phyloP scores from a whole-genome alignment of 2,797 vertebrate genomes.

The Bradypodion pumilum region DNA sequence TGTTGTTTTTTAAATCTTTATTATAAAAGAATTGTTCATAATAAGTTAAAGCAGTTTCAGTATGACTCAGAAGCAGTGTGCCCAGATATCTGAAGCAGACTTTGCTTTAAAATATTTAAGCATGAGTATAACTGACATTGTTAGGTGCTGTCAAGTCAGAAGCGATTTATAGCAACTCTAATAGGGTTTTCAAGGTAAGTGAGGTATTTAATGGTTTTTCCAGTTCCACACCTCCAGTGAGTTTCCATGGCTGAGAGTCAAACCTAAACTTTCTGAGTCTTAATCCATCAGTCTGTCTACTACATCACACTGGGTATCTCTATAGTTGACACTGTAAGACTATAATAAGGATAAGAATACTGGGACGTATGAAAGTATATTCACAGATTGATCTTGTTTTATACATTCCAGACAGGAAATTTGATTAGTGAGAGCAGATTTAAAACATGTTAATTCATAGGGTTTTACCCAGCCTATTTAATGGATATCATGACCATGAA shows the following conservation, averaged over 20 bases:
- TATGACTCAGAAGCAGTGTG: not conserved
- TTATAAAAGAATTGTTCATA: conserved; percentile 45
- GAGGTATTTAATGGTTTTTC: too few relatives aligned
- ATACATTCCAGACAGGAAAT: not conserved
- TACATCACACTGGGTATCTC: too few relatives aligned
- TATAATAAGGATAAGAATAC: conserved; percentile 1
- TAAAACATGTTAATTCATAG: not conserved
- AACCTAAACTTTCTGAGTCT: too few relatives aligned
- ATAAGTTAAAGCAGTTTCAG: conserved; percentile 34
- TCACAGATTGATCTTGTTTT: conserved; percentile 35
- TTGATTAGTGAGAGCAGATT: not conserved
- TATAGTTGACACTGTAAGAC: not conserved
- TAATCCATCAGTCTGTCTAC: too few relatives aligned
- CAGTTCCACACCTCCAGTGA: too few relatives aligned
- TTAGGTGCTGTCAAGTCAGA: too few relatives aligned
- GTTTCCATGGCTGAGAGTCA: too few relatives aligned
- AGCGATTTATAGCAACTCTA: too few relatives aligned
- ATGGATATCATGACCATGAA: not conserved
- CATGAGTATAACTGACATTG: not conserved
- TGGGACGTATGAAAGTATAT: not conserved
- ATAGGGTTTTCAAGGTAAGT: too few relatives aligned
- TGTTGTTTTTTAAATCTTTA: conserved; percentile 12
- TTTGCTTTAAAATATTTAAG: conserved; percentile 27
- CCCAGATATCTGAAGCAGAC: conserved; percentile 32
- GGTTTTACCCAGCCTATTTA: not conserved